Evolutionary conservation across 1,140 invertebrate genomes (phyloP), one percentile per base, ranked within the genome.

Genomic region (fruit fly (Drosophila melanogaster)): DNA sequence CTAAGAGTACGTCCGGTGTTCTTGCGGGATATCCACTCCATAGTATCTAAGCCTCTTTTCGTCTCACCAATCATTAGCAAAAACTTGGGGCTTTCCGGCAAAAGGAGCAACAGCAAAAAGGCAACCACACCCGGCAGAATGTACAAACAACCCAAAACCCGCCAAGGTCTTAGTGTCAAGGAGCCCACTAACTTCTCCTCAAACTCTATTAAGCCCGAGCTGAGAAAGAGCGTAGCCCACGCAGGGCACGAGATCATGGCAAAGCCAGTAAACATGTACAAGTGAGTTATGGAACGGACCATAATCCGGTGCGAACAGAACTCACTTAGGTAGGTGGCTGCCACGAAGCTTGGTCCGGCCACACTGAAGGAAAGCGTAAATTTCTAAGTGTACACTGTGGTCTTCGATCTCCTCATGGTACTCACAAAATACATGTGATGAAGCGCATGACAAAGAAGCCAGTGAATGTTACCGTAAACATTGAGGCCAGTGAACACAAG

Each of bases 241-340:
- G 66, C 58, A 0, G 81, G 81, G 12, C 64, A 60, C 35, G 75
- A 86, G 40, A 86, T 41, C 81, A 86, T 86, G 10, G 69, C 81
- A 30, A 86, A 79, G 0, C 81, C 81, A 1, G 65, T 79, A 14
- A 86, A 86, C 81, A 86, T 86, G 35, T 78, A 86, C 81, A 86
- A 60, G 37, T 86, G 69, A 2, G 81, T 81, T 1, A 86, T 40
- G 4, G 43, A 15, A 2, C 81, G 77, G 5, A 66, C 50, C 41
- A 86, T 35, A 22, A 86, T 81, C 44, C 67, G 43, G 19, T 67
- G 73, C 17, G 70, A 77, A 26, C 81, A 86, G 49, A 86, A 86
- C 37, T 86, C 81, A 41, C 81, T 81, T 0, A 86, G 65, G 10
- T 81, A 86, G 8, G 81, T 86, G 8, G 64, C 65, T 17, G 77